Percentiles rank a stretch among this genome's conserved stretches.
phyloP scores from a whole-genome alignment of 2,888 invertebrate genomes.

The Anorthoa munda region DNA sequence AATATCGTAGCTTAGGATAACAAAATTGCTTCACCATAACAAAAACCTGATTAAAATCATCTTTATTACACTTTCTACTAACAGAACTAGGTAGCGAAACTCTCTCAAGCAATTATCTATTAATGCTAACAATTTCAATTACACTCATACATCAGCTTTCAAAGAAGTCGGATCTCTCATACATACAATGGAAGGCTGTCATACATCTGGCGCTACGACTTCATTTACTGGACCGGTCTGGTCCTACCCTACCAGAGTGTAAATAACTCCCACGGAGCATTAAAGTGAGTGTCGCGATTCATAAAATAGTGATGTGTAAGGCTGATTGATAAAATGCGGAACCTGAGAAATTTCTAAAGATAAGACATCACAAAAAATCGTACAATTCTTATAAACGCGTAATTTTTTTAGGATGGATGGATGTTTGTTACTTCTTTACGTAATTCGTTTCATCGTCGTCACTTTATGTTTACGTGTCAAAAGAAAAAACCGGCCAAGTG shows the following conservation, averaged over 20 bases:
- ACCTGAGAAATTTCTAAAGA: neutral
- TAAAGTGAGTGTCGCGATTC: conserved; percentile 59
- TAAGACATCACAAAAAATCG: too few species aligned
- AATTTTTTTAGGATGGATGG: too few species aligned
- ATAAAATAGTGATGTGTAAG: conserved; percentile 56
- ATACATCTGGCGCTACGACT: conserved; percentile 58
- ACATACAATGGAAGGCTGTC: conserved; percentile 41
- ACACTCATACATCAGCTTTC: conserved; percentile 2
- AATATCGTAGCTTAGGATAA: too few species aligned
- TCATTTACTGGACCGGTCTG: conserved; percentile 59
- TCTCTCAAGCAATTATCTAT: neutral
- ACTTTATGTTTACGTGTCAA: too few species aligned
- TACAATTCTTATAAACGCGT: too few species aligned
- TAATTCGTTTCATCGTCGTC: too few species aligned
- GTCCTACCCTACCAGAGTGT: conserved; percentile 56
- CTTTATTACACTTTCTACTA: neutral
- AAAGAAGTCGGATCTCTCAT: conserved; percentile 11
- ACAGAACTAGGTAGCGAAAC: neutral
- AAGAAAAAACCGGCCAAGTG: too few species aligned
- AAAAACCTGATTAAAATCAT: neutral
- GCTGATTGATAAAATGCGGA: conserved; percentile 1
- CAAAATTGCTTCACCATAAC: too few species aligned
- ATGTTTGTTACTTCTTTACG: too few species aligned
- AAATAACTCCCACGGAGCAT: conserved; percentile 70
- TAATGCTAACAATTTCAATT: conserved; percentile 31